phyloP scores from a whole-genome alignment of 2,888 invertebrate species.

The Agrypnus murinus region DNA sequence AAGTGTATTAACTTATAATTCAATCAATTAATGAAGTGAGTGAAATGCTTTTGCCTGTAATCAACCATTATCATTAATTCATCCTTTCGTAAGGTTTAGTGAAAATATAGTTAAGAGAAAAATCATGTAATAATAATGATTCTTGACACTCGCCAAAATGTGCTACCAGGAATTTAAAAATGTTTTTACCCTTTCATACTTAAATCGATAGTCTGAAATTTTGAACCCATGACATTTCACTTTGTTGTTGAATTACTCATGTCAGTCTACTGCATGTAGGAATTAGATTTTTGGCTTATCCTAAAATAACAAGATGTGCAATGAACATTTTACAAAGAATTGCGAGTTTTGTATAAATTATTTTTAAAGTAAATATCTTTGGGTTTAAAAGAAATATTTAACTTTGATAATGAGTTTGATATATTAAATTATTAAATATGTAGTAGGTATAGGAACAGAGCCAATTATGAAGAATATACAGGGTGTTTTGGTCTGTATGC shows the following conservation, averaged over 20 bases:
- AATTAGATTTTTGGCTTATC: background rate
- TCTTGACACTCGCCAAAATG: conserved; percentile 3
- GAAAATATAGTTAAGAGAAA: too few relatives aligned
- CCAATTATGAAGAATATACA: too few relatives aligned
- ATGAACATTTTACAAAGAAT: background rate
- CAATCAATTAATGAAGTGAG: conserved; percentile 2
- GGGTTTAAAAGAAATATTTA: too few relatives aligned
- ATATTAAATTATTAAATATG: too few relatives aligned
- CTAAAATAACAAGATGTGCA: conserved; percentile 11
- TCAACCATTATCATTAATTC: background rate
- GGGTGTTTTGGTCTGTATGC: too few relatives aligned
- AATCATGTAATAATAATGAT: too few relatives aligned
- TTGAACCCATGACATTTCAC: background rate
- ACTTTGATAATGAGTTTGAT: too few relatives aligned
- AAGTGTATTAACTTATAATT: too few relatives aligned
- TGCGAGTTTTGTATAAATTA: too few relatives aligned
- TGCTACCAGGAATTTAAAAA: conserved; percentile 8
- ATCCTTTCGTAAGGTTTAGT: too few relatives aligned
- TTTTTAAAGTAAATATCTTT: too few relatives aligned
- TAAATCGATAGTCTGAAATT: background rate
- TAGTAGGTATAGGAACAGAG: too few relatives aligned
- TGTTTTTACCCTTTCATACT: background rate
- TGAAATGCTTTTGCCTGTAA: conserved; percentile 20
- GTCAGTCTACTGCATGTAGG: background rate
- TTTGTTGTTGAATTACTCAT: conserved; percentile 1